Evolutionary conservation across 2,888 invertebrate species (phyloP), one percentile per base, ranked within the genome.

Genomic region (Noctua janthe): DNA sequence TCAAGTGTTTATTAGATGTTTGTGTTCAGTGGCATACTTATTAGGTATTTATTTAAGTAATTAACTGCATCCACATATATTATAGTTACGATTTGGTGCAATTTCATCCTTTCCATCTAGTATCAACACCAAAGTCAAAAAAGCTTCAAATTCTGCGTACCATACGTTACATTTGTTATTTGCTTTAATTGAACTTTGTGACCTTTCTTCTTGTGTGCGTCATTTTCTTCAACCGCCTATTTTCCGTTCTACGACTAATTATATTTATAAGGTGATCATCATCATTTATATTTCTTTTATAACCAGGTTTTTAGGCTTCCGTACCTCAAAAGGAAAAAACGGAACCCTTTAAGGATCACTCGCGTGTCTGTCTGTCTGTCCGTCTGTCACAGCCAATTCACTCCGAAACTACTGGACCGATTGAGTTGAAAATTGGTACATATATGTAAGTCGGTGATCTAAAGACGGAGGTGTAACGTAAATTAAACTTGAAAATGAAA

Each of bases 221-320:
- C 29, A 29, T 80, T 66, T 43, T 13, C 11, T 56, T 59, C 8
- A n/a, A 39, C 29, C 13, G 20, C 49, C 2, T 13, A 35, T 43
- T 51, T 67, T 56, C 56, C 35, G 10, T 79, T 80, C 47, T 29
- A 73, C 56, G 64, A 66, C 10, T 13, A 35, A 35, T 35, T 64
- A 17, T 35, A 8, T 29, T 35, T 17, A 35, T 5, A 59, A 43
- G 73, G 20, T 49, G 35, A 23, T 51, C n/a, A 35, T 79, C 29
- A 29, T 15, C 17, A 51, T 43, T 79, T 51, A 1, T 62, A 39
- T 51, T n/a, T 1, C 10, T 20, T 15, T 54, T 54, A 43, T 17
- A 17, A 35, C 2, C 2, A 10, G 35, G 39, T 39, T 39, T 39
- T 39, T 39, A 39, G 39, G 39, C 39, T 39, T 39, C 39, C 35